These are phyloP conservation scores for Trachythela sp. DNA, from an alignment of 64 coral and sea anemone genomes.

Conservation along the genomic window DNA sequence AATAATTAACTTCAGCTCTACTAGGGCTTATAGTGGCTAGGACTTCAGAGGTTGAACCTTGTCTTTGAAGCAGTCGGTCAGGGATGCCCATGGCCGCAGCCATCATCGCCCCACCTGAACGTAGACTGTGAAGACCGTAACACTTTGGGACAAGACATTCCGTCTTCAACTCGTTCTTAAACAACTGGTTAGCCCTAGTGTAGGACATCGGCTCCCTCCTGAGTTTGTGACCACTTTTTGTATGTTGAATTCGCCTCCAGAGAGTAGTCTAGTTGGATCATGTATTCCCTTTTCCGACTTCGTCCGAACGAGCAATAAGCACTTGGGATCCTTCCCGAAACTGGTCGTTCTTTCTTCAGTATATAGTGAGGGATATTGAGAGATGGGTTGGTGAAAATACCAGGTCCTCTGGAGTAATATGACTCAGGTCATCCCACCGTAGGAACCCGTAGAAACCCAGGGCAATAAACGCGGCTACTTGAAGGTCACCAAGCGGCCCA, in stretches of 20 bases:
- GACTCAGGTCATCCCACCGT: background rate
- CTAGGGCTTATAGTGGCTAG: too few species aligned
- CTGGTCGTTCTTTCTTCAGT: background rate
- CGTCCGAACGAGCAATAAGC: background rate
- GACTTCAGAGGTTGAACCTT: too few species aligned
- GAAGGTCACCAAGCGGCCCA: too few species aligned
- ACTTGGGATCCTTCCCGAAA: background rate
- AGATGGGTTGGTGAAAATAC: background rate
- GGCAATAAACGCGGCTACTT: too few species aligned
- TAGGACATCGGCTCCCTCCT: background rate
- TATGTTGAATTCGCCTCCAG: background rate
- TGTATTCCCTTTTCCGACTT: background rate
- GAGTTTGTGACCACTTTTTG: background rate
- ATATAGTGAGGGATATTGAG: background rate
- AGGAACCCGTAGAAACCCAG: slow-evolving; percentile 1
- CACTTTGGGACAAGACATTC: background rate
- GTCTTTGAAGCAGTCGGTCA: background rate
- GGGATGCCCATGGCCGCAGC: background rate
- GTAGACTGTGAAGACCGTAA: background rate
- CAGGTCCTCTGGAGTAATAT: background rate
- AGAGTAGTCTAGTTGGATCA: background rate
- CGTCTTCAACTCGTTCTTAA: background rate
- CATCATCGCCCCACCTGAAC: background rate
- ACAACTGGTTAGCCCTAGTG: background rate
- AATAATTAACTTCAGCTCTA: too few species aligned